A percentile compares a stretch with the other conserved stretches of the same genome.
Evolutionary conservation across 1,140 invertebrate species (phyloP).

Genomic region (Sitodiplosis mosellana): DNA sequence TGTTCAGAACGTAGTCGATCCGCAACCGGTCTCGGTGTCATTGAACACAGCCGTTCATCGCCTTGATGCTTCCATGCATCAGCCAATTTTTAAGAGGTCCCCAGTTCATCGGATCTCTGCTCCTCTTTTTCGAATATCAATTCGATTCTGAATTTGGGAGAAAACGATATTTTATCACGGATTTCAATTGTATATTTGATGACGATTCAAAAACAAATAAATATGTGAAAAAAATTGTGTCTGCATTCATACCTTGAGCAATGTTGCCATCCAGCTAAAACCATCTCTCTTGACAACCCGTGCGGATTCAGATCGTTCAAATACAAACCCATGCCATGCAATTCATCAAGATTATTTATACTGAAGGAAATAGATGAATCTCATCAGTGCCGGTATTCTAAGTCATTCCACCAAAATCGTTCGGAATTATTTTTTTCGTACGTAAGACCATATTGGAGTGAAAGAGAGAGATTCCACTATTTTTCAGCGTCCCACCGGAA

Average conservation of each 20-base stretch:
- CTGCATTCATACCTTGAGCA: constrained; percentile 40
- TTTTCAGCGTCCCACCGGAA: too few relatives aligned
- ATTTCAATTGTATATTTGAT: too few relatives aligned
- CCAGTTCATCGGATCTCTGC: constrained; percentile 38
- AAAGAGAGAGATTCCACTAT: too few relatives aligned
- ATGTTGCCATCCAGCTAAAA: constrained; percentile 73
- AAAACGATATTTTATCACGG: constrained; percentile 1
- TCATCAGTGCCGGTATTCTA: too few relatives aligned
- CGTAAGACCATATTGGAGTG: too few relatives aligned
- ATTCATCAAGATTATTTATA: constrained; percentile 65
- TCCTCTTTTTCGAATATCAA: not conserved
- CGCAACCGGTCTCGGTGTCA: constrained; percentile 67
- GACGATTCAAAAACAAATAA: not conserved
- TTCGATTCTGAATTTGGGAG: not conserved
- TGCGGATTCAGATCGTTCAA: constrained; percentile 75
- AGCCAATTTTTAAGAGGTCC: constrained; percentile 45
- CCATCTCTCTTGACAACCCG: constrained; percentile 66
- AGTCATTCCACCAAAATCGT: too few relatives aligned
- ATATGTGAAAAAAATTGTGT: not conserved
- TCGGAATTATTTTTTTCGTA: too few relatives aligned
- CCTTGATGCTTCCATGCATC: constrained; percentile 73
- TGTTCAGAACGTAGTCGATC: constrained; percentile 39
- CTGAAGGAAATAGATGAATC: constrained; percentile 25
- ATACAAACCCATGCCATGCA: constrained; percentile 57
- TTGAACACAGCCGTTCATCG: constrained; percentile 76